These are phyloP conservation scores for Steinernema scapterisci DNA, from an alignment of 2,888 invertebrate genomes.

Conservation along the genomic window DNA sequence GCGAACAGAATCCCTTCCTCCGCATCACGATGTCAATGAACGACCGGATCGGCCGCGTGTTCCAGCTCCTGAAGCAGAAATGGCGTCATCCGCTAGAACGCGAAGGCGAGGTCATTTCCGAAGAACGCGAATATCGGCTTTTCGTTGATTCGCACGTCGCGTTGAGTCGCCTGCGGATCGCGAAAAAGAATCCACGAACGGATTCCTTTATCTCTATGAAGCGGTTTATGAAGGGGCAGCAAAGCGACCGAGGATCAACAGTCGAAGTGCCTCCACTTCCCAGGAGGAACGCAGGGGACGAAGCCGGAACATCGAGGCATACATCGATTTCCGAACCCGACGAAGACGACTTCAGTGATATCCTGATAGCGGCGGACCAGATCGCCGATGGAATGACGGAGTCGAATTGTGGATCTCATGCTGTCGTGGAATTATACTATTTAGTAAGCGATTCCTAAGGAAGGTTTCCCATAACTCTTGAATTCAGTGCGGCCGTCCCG, in stretches of 20 bases:
- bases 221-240: background rate
- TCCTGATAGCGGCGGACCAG: constrained; percentile 18
- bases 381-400: constrained; percentile 44
- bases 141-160: constrained; percentile 40
- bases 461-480: background rate
- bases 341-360: constrained; percentile 23
- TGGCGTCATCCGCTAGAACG: constrained; percentile 40
- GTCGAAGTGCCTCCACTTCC: constrained; percentile 18
- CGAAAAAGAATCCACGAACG: constrained; percentile 19
- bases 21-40: constrained; percentile 50
- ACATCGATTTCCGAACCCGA: constrained; percentile 1
- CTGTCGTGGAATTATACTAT: constrained; percentile 53
- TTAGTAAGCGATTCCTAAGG: constrained; percentile 39
- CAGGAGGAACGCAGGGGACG: background rate
- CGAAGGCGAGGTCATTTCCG: constrained; percentile 2
- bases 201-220: constrained; percentile 23
- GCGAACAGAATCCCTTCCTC: constrained; percentile 52
- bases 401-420: constrained; percentile 44
- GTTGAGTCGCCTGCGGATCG: constrained; percentile 36
- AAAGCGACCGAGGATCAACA: constrained; percentile 1
- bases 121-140: constrained; percentile 33
- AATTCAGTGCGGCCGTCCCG: constrained; percentile 47
- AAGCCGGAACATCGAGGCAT: background rate
- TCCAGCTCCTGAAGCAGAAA: constrained; percentile 50
- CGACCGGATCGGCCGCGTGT: constrained; percentile 49